Percentiles rank a stretch among this genome's conserved stretches.
These are phyloP conservation scores for Urophycis tenuis DNA, from an alignment of 2,797 vertebrate species.

Conservation along the genomic window DNA sequence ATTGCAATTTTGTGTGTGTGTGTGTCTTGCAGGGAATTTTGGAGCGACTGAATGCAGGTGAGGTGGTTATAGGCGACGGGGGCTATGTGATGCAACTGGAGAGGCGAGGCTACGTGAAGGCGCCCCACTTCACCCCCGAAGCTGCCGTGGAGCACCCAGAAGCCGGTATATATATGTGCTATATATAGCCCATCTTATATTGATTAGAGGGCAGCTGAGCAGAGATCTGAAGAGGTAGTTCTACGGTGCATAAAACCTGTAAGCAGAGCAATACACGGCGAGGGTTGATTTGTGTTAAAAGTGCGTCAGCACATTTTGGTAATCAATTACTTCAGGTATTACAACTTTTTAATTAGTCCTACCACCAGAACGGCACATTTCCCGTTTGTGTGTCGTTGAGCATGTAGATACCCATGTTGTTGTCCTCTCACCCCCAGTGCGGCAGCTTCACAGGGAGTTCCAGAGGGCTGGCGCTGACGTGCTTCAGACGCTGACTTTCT, in stretches of 20 bases:
- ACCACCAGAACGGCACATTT: neutral
- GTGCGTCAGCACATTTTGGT: too few species aligned
- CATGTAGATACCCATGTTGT: neutral
- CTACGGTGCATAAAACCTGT: too few species aligned
- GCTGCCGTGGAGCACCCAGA: conserved; percentile 80
- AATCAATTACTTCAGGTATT: too few species aligned
- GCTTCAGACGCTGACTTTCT: conserved; percentile 89
- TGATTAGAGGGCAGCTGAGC: too few species aligned
- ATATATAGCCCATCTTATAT: too few species aligned
- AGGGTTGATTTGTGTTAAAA: too few species aligned
- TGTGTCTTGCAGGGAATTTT: conserved; percentile 70
- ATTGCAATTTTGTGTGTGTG: neutral
- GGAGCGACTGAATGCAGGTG: conserved; percentile 77
- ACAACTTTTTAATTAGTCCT: too few species aligned
- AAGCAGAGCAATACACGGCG: too few species aligned
- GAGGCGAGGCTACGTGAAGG: conserved; percentile 83
- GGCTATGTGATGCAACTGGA: conserved; percentile 84
- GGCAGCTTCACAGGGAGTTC: conserved; percentile 87
- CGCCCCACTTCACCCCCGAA: conserved; percentile 87
- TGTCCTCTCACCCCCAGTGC: conserved; percentile 61
- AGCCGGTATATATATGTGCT: too few species aligned
- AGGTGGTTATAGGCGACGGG: conserved; percentile 83
- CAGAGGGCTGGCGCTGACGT: conserved; percentile 84
- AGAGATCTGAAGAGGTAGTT: too few species aligned
- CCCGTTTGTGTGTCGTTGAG: neutral